Percentiles rank a stretch among this genome's conserved stretches.
phyloP scores from a whole-genome alignment of 2,888 invertebrate species.

The Spatulosminthurus flaviceps region DNA sequence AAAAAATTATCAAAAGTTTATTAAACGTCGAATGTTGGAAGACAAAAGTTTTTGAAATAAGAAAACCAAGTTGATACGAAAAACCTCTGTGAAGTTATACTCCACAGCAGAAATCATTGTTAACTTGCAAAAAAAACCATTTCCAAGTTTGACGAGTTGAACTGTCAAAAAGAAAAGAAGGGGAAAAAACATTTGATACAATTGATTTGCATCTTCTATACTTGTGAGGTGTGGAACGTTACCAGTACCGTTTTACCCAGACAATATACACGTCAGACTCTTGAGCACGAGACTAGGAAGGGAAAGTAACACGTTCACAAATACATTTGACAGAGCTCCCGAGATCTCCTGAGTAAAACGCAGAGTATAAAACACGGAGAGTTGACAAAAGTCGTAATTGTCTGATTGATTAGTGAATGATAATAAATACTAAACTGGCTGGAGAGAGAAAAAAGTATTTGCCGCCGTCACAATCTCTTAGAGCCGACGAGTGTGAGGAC shows the following conservation, averaged over 20 bases:
- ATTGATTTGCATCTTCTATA: too few species aligned
- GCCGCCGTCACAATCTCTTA: conserved; percentile 8
- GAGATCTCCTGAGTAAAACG: too few species aligned
- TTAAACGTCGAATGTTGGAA: too few species aligned
- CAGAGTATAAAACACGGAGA: neutral
- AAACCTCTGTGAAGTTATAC: neutral
- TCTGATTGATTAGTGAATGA: conserved; percentile 14
- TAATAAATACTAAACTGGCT: conserved; percentile 5
- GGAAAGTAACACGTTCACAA: too few species aligned
- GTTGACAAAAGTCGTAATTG: neutral
- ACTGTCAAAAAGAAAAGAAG: neutral
- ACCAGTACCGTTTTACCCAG: too few species aligned
- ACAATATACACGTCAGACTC: too few species aligned
- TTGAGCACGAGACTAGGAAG: too few species aligned
- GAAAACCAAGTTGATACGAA: neutral
- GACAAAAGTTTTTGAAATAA: neutral
- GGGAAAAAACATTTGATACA: too few species aligned
- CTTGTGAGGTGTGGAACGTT: too few species aligned
- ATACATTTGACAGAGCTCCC: too few species aligned
- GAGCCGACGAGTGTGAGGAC: conserved; percentile 11
- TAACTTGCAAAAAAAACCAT: neutral
- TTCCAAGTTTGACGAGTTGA: too few species aligned
- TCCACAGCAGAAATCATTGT: neutral
- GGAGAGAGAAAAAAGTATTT: neutral
- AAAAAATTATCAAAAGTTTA: too few species aligned